Base-by-base conservation (phyloP, 2,113 vertebrate genomes). In the Callopanchax toddi region DNA sequence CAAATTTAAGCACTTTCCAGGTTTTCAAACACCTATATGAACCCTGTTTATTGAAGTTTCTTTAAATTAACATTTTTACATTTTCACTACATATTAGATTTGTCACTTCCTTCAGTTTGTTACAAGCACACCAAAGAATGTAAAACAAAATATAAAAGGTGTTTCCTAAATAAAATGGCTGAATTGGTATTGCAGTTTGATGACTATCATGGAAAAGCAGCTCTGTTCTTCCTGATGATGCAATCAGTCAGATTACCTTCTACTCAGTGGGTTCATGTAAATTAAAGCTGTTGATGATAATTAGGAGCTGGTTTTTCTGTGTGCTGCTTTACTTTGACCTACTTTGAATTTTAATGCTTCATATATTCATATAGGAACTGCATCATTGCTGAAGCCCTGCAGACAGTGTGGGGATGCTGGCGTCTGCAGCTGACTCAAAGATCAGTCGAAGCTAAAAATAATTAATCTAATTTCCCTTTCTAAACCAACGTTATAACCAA, bases 351-450 rank as follows among this genome's bases (percentile, higher is more conserved):
- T 43, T n/a, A 25, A 34, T 37, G 46, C 37, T 42, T 49, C 40
- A n/a, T 37, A 25, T 46, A 52, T 42, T 49, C 40, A n/a, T 37
- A 25, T 46, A 52, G 65, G 65, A 59, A 68, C 20, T 23, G 55
- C 46, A 21, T 50, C 54, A 32, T 15, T 40, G 26, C 40, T n/a
- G 21, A 48, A 29, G 20, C 36, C 10, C 42, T 37, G 5, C 23
- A 57, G 53, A 25, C 21, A 20, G 44, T 32, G 54, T 11, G 37
- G 49, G 36, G 34, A 49, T 49, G 23, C 44, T 46, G 39, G 44
- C 45, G 22, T 40, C 64, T 67, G 45, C 37, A 12, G 37, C 65
- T 50, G 36, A 29, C 56, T 51, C 45, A 67, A 21, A 58, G 34
- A 21, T n/a, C 36, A 18, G 23, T 25, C 34, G 2, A n/a, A 43